Evolutionary conservation across 2,888 invertebrate species (phyloP).

Genomic region (Silvanus unidentatus): DNA sequence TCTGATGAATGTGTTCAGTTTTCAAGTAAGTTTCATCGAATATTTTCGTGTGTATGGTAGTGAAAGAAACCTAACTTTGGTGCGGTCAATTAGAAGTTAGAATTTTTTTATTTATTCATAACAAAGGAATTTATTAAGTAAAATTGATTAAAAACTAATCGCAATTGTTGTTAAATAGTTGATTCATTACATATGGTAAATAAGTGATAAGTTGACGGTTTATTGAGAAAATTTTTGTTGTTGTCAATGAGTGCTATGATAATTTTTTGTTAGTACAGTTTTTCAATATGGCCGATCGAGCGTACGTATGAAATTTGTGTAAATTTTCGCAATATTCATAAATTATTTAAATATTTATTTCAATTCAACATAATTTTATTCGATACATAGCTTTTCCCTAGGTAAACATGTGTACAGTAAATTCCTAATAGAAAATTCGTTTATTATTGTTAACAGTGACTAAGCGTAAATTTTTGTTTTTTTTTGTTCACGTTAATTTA

Average conservation of each 20-base stretch:
- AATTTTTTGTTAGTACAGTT: slow-evolving; percentile 30
- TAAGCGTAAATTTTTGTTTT: slow-evolving; percentile 10
- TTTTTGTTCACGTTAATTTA: background rate
- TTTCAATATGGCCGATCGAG: slow-evolving; percentile 37
- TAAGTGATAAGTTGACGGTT: too few relatives aligned
- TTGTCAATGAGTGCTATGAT: background rate
- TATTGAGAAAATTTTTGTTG: slow-evolving; percentile 14
- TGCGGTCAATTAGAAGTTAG: slow-evolving; percentile 9
- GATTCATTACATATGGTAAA: background rate
- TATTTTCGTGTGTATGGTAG: too few relatives aligned
- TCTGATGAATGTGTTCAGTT: too few relatives aligned
- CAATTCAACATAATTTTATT: slow-evolving; percentile 16
- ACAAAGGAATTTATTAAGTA: slow-evolving; percentile 2
- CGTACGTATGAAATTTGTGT: slow-evolving; percentile 29
- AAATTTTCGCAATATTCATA: slow-evolving; percentile 12
- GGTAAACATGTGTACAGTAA: too few relatives aligned
- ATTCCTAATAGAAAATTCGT: background rate
- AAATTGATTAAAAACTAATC: background rate
- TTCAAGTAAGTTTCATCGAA: too few relatives aligned
- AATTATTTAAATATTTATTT: slow-evolving; percentile 7
- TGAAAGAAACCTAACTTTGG: slow-evolving; percentile 6
- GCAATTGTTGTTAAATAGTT: background rate
- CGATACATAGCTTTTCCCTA: background rate
- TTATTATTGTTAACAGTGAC: slow-evolving; percentile 6
- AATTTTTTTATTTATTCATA: slow-evolving; percentile 5